A percentile compares a stretch with the other conserved stretches of the same genome.
Evolutionary conservation across 2,113 vertebrate genomes (phyloP).

Genomic region (Rhombomys opimus): DNA sequence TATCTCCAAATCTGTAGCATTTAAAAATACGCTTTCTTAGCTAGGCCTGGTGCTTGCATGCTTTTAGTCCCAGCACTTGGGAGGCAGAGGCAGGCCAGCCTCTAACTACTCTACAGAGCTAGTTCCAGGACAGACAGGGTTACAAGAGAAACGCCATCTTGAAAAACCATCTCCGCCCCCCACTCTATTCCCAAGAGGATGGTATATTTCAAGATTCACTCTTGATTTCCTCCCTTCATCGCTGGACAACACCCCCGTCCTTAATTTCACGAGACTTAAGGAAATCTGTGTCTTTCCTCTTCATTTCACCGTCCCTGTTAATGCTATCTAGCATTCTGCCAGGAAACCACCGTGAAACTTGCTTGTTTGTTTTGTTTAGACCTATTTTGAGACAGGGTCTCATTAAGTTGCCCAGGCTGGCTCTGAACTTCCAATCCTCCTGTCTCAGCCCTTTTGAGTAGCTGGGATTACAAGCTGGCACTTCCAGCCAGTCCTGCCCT

Average conservation of each 20-base stretch:
- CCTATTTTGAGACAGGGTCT: background rate
- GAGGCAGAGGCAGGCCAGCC: background rate
- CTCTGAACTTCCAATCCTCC: background rate
- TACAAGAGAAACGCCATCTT: background rate
- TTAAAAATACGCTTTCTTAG: background rate
- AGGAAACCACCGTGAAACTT: background rate
- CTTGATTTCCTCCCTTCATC: background rate
- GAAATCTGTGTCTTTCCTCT: background rate
- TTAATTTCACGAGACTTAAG: background rate
- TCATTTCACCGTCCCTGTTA: background rate
- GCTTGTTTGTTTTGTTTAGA: background rate
- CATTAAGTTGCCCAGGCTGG: background rate
- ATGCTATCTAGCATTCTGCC: background rate
- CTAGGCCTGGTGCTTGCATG: background rate
- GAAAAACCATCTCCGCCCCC: background rate
- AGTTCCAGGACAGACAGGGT: background rate
- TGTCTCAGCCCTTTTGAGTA: background rate
- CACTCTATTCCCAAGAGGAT: background rate
- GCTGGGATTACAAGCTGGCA: background rate
- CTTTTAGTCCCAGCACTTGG: background rate
- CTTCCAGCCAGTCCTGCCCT: background rate
- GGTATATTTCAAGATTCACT: background rate
- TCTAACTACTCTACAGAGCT: background rate
- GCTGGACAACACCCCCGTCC: background rate
- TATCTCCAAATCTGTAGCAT: slow-evolving; percentile 12